phyloP scores from a whole-genome alignment of 2,797 vertebrate genomes.

The Philypnodon macrostomus region DNA sequence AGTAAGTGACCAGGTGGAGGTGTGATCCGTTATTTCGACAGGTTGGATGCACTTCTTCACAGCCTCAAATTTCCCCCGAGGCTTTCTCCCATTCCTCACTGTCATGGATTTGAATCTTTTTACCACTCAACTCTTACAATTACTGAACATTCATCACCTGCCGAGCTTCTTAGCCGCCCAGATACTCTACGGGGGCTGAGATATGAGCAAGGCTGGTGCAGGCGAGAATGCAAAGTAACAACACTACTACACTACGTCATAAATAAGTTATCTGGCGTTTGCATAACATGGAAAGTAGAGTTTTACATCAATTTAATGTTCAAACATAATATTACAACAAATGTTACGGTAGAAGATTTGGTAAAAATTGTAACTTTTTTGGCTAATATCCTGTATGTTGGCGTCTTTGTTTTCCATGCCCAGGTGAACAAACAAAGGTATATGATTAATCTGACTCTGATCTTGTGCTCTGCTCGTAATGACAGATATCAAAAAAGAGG shows the following conservation, averaged over 20 bases:
- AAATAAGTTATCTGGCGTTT: conserved; percentile 12
- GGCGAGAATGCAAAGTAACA: conserved; percentile 53
- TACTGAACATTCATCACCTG: conserved; percentile 78
- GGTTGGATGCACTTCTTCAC: conserved; percentile 80
- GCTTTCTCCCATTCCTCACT: conserved; percentile 82
- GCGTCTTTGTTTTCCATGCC: too few species aligned
- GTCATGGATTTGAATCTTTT: conserved; percentile 86
- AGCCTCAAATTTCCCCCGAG: conserved; percentile 80
- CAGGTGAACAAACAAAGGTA: too few species aligned
- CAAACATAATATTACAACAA: background rate
- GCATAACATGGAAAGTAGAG: too few species aligned
- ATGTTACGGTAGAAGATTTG: too few species aligned
- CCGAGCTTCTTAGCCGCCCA: conserved; percentile 56
- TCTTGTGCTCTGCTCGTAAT: too few species aligned
- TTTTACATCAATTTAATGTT: too few species aligned
- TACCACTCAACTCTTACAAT: conserved; percentile 81
- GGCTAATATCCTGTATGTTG: too few species aligned
- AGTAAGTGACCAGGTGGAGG: conserved; percentile 79
- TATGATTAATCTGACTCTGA: too few species aligned
- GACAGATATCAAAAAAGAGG: too few species aligned
- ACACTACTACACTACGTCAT: conserved; percentile 37
- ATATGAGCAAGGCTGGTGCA: conserved; percentile 44
- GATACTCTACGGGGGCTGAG: conserved; percentile 57
- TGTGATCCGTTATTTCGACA: conserved; percentile 87
- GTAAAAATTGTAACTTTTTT: too few species aligned